A percentile compares a stretch with the other conserved stretches of the same genome.
Conservation (phyloP, 1,140 invertebrate species). For the Oncopodura yosiiana region DNA sequence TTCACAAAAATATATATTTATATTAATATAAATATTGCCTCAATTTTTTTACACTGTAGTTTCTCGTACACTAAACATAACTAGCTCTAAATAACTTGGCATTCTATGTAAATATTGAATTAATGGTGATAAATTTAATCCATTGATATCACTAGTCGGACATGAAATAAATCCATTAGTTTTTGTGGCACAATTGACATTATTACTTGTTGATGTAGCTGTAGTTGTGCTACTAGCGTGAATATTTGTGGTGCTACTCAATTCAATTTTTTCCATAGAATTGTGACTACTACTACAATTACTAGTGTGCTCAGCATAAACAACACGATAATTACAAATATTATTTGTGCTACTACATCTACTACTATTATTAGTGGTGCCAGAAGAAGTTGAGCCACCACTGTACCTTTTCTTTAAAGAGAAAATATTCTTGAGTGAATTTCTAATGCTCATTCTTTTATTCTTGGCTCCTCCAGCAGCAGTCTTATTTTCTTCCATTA, state of each 20-base stretch:
- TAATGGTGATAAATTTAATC: slow-evolving; percentile 25
- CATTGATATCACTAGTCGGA: slow-evolving; percentile 17
- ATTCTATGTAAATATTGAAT: slow-evolving; percentile 32
- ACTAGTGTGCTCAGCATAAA: slow-evolving; percentile 6
- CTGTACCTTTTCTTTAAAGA: slow-evolving; percentile 39
- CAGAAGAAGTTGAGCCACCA: neutral
- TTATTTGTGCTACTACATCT: neutral
- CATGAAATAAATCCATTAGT: no score
- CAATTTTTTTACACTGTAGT: slow-evolving; percentile 33
- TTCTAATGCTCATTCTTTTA: slow-evolving; percentile 36
- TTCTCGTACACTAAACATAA: slow-evolving; percentile 34
- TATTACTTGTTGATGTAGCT: neutral
- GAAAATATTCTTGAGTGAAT: slow-evolving; percentile 38
- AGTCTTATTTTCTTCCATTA: neutral
- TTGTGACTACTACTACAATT: no score
- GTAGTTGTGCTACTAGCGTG: slow-evolving; percentile 1
- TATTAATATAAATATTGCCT: no score
- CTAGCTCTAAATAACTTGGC: slow-evolving; percentile 32
- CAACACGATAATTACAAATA: neutral
- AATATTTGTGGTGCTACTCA: no score
- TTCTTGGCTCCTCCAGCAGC: slow-evolving; percentile 20
- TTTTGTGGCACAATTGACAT: neutral
- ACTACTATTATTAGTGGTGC: neutral
- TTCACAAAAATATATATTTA: neutral
- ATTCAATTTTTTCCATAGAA: no score